phyloP scores from a whole-genome alignment of 2,797 vertebrate genomes.

The Chelonia mydas region DNA sequence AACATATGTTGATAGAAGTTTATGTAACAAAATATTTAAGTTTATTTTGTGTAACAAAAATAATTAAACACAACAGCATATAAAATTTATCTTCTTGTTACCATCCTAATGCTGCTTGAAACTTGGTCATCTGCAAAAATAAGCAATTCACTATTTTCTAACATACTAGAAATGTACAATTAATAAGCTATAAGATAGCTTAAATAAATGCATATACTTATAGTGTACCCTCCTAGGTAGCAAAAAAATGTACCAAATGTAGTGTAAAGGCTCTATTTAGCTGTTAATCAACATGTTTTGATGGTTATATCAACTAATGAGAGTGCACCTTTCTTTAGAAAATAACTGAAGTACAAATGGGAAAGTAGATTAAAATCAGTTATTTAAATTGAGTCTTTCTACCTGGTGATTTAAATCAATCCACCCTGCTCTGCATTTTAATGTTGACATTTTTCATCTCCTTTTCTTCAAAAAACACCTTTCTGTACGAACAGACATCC shows the following conservation, averaged over 20 bases:
- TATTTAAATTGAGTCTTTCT: neutral
- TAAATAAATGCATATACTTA: neutral
- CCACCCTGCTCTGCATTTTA: neutral
- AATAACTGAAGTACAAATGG: neutral
- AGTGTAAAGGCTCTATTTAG: neutral
- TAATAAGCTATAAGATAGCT: neutral
- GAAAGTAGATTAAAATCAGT: neutral
- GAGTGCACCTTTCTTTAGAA: neutral
- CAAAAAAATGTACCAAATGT: neutral
- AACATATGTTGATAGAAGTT: neutral
- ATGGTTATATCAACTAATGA: neutral
- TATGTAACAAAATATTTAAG: neutral
- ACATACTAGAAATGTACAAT: neutral
- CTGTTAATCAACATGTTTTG: neutral
- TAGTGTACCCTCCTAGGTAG: neutral
- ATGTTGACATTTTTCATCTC: neutral
- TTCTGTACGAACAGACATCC: neutral
- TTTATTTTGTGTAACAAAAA: neutral
- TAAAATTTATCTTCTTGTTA: neutral
- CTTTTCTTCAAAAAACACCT: neutral
- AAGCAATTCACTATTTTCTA: neutral
- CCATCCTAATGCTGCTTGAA: neutral
- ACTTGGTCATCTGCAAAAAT: neutral
- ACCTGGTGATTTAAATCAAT: neutral
- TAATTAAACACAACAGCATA: no score